phyloP scores from a whole-genome alignment of 2,797 vertebrate species.

The Podarcis siculus region DNA sequence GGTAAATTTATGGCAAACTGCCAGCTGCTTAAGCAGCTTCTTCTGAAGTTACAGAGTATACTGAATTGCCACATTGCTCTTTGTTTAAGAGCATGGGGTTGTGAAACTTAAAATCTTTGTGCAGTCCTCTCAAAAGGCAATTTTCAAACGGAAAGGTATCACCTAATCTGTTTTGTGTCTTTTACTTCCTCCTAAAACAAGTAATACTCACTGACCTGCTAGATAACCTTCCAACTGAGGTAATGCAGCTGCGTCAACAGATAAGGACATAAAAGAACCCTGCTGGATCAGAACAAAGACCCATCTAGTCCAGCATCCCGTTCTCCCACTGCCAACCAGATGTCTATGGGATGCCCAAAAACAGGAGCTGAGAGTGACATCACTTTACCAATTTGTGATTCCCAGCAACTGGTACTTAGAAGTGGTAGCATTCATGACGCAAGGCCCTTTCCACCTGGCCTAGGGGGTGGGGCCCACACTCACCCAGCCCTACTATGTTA shows the following conservation, averaged over 20 bases:
- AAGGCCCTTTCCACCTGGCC: too few relatives aligned
- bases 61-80: slow-evolving; percentile 7
- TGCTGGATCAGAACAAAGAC: too few relatives aligned
- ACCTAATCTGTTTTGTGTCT: not conserved
- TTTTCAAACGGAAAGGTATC: not conserved
- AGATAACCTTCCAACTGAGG: not conserved
- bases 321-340: too few relatives aligned
- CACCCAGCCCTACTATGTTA: too few relatives aligned
- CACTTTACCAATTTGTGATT: too few relatives aligned
- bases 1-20: not conserved
- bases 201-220: not conserved
- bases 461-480: too few relatives aligned
- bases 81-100: slow-evolving; percentile 1
- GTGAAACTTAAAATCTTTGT: slow-evolving; percentile 2
- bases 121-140: not conserved
- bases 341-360: too few relatives aligned
- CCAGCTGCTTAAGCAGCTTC: not conserved
- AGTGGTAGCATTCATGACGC: too few relatives aligned
- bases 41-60: slow-evolving; percentile 4
- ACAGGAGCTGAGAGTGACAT: not conserved
- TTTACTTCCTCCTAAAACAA: slow-evolving; percentile 4
- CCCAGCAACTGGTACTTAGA: too few relatives aligned
- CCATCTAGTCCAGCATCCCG: too few relatives aligned
- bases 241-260: not conserved
- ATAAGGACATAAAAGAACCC: too few relatives aligned